Evolutionary conservation across 2,113 vertebrate genomes (phyloP).

Genomic region (Campylomormyrus tamandua): DNA sequence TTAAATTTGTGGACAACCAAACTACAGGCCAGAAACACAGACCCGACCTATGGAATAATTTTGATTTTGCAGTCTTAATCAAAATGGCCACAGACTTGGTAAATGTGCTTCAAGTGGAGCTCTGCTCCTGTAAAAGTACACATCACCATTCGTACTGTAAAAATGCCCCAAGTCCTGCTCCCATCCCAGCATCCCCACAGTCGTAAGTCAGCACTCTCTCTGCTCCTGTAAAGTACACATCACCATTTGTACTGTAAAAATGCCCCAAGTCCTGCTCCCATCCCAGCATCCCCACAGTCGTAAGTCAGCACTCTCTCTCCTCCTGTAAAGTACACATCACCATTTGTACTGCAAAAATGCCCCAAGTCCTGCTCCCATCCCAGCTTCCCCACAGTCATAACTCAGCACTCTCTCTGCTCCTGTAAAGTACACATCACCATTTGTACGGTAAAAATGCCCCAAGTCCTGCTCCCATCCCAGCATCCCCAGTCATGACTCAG

Average conservation of each 20-base stretch:
- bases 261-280: too few relatives aligned
- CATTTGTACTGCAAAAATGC: too few relatives aligned
- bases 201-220: background rate
- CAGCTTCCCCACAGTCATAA: background rate
- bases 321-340: too few relatives aligned
- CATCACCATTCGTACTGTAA: too few relatives aligned
- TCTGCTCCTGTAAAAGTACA: background rate
- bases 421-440: background rate
- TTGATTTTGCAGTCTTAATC: background rate
- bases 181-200: background rate
- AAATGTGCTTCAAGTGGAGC: background rate
- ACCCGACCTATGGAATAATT: background rate
- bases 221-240: too few relatives aligned
- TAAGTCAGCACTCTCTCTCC: too few relatives aligned
- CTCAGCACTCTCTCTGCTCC: background rate
- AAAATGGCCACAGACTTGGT: background rate
- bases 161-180: background rate
- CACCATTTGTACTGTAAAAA: too few relatives aligned
- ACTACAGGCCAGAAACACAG: background rate
- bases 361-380: background rate
- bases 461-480: background rate
- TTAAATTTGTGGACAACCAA: background rate
- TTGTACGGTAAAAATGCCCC: too few relatives aligned
- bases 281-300: too few relatives aligned
- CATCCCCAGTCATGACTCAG: background rate